Evolutionary conservation across 2,888 invertebrate species (phyloP), one percentile per base, ranked within the genome.

Genomic region (Pteria penguin): DNA sequence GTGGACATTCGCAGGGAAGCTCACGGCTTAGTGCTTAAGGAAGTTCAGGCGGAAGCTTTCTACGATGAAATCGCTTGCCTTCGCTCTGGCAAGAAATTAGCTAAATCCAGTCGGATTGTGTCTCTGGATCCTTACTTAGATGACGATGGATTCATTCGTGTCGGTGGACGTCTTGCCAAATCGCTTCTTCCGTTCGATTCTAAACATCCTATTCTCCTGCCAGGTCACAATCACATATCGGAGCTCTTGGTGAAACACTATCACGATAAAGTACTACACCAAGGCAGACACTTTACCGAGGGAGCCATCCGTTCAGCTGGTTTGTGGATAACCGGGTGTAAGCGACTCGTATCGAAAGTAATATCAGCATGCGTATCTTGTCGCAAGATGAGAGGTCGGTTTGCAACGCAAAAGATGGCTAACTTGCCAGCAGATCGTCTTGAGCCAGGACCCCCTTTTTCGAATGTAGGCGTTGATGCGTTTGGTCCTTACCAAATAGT

Each of bases 281-380:
- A 82, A 66, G 82, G 82, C 8, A 55, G 80, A 29, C 73, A 61
- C 29, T 55, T 82, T 22, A 80, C 80, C 2, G 75, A 78, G 61
- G 78, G 76, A 5, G 65, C 68, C 5, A 26, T 81, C n/a, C 36
- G 76, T 18, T 31, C 67, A 18, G 61, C 45, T 3, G 80, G 82
- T 45, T 78, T 31, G 61, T 82, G 82, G 80, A 78, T 82, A 4
- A 36, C 63, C 14, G 76, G 80, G 4, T 57, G 52, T 4, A 78
- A 74, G 33, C 26, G 78, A 4, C 27, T 76, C 2, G 55, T 80
- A 2, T 33, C 60, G 18, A 54, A 67, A n/a, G 22, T 80, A 4
- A 29, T 80, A 2, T 52, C 63, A 14, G 52, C 29, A 4, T 80
- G 80, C 60, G 76, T 72, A 2, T 55, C 27, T 4, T 72, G 72